Conservation (phyloP, 2,113 vertebrate genomes). For the Oxyura jamaicensis region DNA sequence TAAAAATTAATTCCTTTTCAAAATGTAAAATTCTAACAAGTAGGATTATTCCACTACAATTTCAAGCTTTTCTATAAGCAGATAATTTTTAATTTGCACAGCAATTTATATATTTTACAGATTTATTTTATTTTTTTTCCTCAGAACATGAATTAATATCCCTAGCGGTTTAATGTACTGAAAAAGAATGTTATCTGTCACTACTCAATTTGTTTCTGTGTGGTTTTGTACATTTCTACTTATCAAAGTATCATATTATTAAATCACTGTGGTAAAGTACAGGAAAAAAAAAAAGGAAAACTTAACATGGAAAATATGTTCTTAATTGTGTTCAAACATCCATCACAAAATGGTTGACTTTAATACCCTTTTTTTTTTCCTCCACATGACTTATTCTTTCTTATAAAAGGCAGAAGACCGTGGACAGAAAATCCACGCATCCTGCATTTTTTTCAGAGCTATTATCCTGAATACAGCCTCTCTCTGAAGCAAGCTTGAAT, state of each 20-base stretch:
- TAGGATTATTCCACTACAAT: neutral
- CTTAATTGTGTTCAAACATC: neutral
- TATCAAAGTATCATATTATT: slow-evolving; percentile 6
- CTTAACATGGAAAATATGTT: neutral
- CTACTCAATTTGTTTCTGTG: neutral
- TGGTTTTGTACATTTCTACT: slow-evolving; percentile 9
- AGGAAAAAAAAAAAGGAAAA: neutral
- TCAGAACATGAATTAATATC: neutral
- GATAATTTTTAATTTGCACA: neutral
- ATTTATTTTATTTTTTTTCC: neutral
- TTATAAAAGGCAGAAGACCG: slow-evolving; percentile 27
- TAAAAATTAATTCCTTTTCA: neutral
- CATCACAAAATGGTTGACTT: neutral
- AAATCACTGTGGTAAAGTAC: neutral
- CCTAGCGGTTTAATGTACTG: neutral
- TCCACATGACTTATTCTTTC: neutral
- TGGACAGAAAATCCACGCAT: neutral
- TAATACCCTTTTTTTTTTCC: neutral
- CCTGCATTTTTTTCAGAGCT: slow-evolving; percentile 11
- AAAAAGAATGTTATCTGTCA: slow-evolving; percentile 8
- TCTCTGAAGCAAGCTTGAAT: slow-evolving; percentile 5
- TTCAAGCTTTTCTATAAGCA: neutral
- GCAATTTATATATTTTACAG: neutral
- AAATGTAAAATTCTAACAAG: neutral
- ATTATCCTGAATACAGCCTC: neutral